A percentile compares a stretch with the other conserved stretches of the same genome.
Evolutionary conservation across 53 echinoderm and acorn worm genomes (phyloP).

Genomic region (Echinarachnius parma): DNA sequence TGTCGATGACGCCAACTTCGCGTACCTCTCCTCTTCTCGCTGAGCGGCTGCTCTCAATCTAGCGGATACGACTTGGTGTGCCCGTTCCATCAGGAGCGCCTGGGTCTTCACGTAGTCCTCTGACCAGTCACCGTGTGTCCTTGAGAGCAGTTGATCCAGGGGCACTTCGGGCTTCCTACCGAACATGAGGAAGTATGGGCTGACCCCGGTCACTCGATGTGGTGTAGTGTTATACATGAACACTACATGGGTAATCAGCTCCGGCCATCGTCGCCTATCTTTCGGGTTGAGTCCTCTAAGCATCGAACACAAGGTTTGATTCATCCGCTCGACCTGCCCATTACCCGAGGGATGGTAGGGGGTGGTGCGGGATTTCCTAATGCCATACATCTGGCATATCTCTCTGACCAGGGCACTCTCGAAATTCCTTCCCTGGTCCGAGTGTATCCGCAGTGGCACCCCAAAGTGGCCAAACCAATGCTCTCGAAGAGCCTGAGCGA

Average conservation of each 20-base stretch:
- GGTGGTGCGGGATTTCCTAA: constrained; percentile 31
- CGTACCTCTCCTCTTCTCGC: not conserved
- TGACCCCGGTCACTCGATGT: constrained; percentile 34
- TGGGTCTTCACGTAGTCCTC: constrained; percentile 27
- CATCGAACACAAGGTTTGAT: constrained; percentile 30
- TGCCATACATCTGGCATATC: constrained; percentile 39
- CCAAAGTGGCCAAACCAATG: constrained; percentile 39
- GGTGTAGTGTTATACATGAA: constrained; percentile 57
- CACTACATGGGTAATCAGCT: constrained; percentile 33
- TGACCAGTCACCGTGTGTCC: constrained; percentile 9
- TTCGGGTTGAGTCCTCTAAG: constrained; percentile 32
- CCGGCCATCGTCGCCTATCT: constrained; percentile 41
- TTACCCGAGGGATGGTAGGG: too few relatives aligned
- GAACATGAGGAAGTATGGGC: constrained; percentile 48
- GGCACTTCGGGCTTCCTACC: constrained; percentile 43
- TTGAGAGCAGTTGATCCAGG: constrained; percentile 40
- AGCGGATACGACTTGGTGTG: constrained; percentile 11
- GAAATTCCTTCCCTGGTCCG: constrained; percentile 49
- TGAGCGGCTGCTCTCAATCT: constrained; percentile 1
- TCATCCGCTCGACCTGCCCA: constrained; percentile 42
- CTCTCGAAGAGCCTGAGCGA: constrained; percentile 31
- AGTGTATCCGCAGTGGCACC: constrained; percentile 36
- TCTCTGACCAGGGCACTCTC: constrained; percentile 24
- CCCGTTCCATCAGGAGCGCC: not conserved
- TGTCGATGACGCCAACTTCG: too few relatives aligned